A percentile compares a stretch with the other conserved stretches of the same genome.
phyloP scores from a whole-genome alignment of 1,140 invertebrate species.

The Drosophila cardini region DNA sequence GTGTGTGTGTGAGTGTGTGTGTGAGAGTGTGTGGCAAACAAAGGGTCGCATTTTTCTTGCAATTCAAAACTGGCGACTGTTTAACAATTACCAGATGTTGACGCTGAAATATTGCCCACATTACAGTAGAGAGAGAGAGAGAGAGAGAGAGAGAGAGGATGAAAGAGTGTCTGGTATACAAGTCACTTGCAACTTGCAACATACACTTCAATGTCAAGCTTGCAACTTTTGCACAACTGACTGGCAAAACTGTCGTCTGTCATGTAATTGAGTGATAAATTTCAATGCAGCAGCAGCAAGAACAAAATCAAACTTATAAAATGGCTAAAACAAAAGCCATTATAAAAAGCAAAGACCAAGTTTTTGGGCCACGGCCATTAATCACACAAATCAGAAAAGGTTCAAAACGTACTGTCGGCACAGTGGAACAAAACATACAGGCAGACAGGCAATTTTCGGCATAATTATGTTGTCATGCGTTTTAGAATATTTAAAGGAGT shows the following conservation, averaged over 20 bases:
- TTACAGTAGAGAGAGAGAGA: constrained; percentile 3
- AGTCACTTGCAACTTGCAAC: constrained; percentile 39
- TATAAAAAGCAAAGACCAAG: constrained; percentile 34
- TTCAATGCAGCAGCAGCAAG: constrained; percentile 38
- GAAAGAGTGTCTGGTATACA: neutral
- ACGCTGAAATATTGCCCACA: constrained; percentile 52
- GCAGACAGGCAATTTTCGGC: constrained; percentile 42
- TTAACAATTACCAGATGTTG: constrained; percentile 82
- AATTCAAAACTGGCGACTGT: constrained; percentile 46
- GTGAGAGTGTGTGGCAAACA: constrained; percentile 42
- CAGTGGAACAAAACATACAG: constrained; percentile 17
- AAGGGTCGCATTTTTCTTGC: constrained; percentile 74
- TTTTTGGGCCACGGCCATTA: constrained; percentile 54
- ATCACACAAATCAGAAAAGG: constrained; percentile 46
- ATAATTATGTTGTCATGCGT: constrained; percentile 76
- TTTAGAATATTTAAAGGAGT: constrained; percentile 32
- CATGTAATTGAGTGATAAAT: constrained; percentile 79
- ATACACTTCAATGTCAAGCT: neutral
- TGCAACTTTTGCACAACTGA: constrained; percentile 37
- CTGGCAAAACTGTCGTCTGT: constrained; percentile 68
- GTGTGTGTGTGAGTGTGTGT: constrained; percentile 6
- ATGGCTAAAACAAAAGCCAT: constrained; percentile 50
- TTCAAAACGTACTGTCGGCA: constrained; percentile 35
- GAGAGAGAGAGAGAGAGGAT: too few species aligned
- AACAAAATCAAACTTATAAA: constrained; percentile 58